Evolutionary conservation across 2,113 vertebrate species (phyloP).

Genomic region (Pelecanoides urinatrix): DNA sequence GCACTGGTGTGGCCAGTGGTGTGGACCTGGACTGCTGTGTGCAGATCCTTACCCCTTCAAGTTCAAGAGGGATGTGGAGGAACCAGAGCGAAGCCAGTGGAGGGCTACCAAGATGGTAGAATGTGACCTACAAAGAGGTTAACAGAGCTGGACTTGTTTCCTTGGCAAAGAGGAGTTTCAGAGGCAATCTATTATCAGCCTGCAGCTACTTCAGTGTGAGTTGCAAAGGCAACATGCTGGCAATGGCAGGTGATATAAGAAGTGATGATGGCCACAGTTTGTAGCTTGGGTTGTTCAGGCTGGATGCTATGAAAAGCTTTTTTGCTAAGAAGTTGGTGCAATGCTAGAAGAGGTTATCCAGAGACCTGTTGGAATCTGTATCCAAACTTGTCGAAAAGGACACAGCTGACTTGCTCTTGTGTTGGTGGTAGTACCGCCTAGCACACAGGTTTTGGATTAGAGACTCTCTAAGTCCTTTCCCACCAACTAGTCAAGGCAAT

Average conservation of each 20-base stretch:
- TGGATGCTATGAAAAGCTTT: background rate
- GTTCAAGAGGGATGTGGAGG: background rate
- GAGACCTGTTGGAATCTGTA: fast-evolving
- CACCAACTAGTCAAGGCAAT: background rate
- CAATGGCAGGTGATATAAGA: background rate
- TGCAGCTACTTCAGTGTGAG: background rate
- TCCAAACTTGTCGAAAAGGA: background rate
- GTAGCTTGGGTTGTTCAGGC: background rate
- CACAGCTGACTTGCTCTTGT: background rate
- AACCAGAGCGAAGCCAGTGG: background rate
- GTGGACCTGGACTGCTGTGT: background rate
- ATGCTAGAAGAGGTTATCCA: background rate
- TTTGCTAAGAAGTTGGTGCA: background rate
- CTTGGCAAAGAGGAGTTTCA: background rate
- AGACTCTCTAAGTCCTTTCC: background rate
- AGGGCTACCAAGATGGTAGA: background rate
- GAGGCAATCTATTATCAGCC: background rate
- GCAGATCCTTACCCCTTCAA: background rate
- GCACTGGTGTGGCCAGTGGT: background rate
- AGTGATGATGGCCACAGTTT: background rate
- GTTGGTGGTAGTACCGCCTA: background rate
- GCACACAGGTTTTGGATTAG: background rate
- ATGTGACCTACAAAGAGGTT: background rate
- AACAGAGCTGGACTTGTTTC: background rate
- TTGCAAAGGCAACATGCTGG: background rate